Conservation (phyloP, 2,797 vertebrate genomes). For the Xenopus petersii region DNA sequence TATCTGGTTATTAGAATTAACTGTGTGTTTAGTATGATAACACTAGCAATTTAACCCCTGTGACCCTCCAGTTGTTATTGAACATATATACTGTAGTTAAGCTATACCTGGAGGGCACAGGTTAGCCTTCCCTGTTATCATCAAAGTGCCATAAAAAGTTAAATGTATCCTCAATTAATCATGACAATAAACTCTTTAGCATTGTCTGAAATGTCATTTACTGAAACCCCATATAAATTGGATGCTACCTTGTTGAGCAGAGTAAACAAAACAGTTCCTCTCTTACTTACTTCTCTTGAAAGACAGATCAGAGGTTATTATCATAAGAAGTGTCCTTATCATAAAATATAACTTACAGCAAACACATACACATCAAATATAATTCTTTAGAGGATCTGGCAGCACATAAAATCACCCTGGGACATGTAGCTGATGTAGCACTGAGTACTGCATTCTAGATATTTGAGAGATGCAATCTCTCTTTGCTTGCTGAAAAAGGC, state of each 20-base stretch:
- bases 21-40: no score
- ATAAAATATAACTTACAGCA: constrained; percentile 24
- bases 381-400: constrained; percentile 42
- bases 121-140: no score
- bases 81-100: no score
- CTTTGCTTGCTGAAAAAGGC: constrained; percentile 36
- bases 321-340: constrained; percentile 11
- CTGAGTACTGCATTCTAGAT: constrained; percentile 42
- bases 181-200: no score
- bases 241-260: background rate
- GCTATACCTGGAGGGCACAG: no score
- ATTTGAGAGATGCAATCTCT: constrained; percentile 46
- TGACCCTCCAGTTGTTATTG: no score
- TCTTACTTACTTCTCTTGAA: background rate
- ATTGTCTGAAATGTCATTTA: background rate
- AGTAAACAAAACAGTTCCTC: background rate
- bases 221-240: background rate
- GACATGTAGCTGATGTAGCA: constrained; percentile 47
- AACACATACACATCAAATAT: constrained; percentile 34
- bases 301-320: constrained; percentile 9
- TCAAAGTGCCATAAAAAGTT: no score
- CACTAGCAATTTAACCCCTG: no score
- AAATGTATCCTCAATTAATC: no score
- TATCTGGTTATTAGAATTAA: no score
- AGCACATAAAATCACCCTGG: constrained; percentile 47